Conservation (phyloP, 2,113 vertebrate genomes). For the Pseudopipra pipra region DNA sequence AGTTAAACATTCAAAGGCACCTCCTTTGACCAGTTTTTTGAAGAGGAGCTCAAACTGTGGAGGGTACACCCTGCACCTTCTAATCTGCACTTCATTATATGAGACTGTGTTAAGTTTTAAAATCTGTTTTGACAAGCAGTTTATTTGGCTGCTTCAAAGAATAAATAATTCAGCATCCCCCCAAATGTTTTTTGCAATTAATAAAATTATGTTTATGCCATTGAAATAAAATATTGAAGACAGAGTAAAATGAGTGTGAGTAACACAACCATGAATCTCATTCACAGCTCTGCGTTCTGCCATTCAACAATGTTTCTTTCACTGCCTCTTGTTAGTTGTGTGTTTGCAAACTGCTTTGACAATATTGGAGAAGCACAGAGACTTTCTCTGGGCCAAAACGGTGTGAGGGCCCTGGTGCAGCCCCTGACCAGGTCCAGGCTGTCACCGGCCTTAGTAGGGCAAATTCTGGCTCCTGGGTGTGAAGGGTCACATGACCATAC, state of each 20-base stretch:
- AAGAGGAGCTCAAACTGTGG: neutral
- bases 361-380: neutral
- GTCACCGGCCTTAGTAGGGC: neutral
- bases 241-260: neutral
- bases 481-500: neutral
- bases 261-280: neutral
- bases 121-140: neutral
- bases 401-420: neutral
- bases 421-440: neutral
- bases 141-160: neutral
- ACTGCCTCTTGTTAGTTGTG: neutral
- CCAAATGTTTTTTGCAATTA: neutral
- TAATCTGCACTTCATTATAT: neutral
- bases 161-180: neutral
- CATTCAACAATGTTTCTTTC: neutral
- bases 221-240: conserved; percentile 4
- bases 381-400: fast-evolving
- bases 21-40: neutral
- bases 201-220: neutral
- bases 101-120: neutral
- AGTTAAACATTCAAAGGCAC: neutral
- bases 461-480: neutral
- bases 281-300: neutral
- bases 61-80: neutral
- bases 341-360: neutral